Evolutionary conservation across 2,797 vertebrate species (phyloP), one percentile per base, ranked within the genome.

Genomic region (Periparus ater): DNA sequence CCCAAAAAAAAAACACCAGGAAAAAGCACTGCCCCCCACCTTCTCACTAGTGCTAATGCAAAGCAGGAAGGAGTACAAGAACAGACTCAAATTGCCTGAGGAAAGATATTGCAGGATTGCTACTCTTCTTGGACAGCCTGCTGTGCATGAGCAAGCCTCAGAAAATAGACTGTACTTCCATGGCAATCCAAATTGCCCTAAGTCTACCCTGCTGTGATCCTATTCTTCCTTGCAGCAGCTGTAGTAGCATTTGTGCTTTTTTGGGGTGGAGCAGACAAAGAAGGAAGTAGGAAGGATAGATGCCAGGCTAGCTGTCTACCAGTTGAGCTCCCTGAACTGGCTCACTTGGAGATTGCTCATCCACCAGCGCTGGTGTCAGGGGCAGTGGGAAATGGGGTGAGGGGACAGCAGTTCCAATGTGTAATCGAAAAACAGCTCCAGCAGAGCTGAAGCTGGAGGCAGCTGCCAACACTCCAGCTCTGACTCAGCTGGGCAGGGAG

Each of bases 281-380:
- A n/a, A 19, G 11, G n/a, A 48, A 63, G 17, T 17, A 57, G 44
- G 34, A 83, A 19, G 38, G 30, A 60, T 6, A 17, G 65, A 58
- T 63, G 48, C 21, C 38, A 8, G 6, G 13, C 51, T 25, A 71
- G 45, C 1, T 65, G 50, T 21, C 78, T 32, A 21, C 17, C 48
- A 63, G 29, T 1, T 63, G 34, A 85, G 45, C 23, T 61, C 13
- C 34, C n/a, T 51, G 32, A 68, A 44, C 34, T 7, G 54, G 30
- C 16, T 67, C 70, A 10, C 45, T 60, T 14, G 14, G 36, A 36
- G 38, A 81, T 2, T 27, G 4, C 13, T 36, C 12, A 34, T 20
- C 36, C 14, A 13, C 20, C 83, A 65, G 70, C 0, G 0, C 2
- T n/a, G 65, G 25, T 62, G 36, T 2, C 45, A 27, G 0, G 3